Evolutionary conservation across 2,888 invertebrate species (phyloP), one percentile per base, ranked within the genome.

Genomic region (Cremastinae sp.): DNA sequence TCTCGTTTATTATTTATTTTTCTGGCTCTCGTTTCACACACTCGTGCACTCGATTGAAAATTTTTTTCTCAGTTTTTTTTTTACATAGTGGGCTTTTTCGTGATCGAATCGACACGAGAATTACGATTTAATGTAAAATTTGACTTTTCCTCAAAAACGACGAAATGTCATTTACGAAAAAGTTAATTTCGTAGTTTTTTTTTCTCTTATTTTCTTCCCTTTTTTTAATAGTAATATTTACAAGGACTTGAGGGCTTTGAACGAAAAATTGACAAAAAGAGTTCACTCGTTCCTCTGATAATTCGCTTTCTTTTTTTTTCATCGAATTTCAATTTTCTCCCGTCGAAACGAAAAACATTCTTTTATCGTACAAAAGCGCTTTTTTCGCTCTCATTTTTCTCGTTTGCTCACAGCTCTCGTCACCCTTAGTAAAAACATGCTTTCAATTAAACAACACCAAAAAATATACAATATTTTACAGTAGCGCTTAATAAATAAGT

Each of bases 381-480:
- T 43, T n/a, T 37, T 53, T 28, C 55, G 12, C 68, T 61, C 4
- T 47, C 56, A 56, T 56, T 35, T 56, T 56, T 62, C 9, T 51
- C 35, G 55, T 39, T 71, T 49, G 14, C 37, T 28, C 56, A 66
- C 56, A 28, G 28, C 28, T 18, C 45, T 62, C n/a, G 35, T 68
- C 35, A n/a, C 62, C 73, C 81, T 81, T 82, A 72, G 83, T 85
- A 81, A 84, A 85, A 84, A 83, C 83, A 82, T 84, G 80, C 81
- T 43, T 45, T 55, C 39, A 12, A 59, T 14, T 16, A 56, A 49
- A 85, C 80, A 83, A 83, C 80, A 83, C 79, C 83, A 86, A 87
- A 85, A 70, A 85, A 86, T 16, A 85, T 85, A 87, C 86, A 88
- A 85, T 86, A 87, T 87, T 82, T 87, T 88, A 87, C 86, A 87